phyloP scores from a whole-genome alignment of 2,888 invertebrate genomes.

The Helleia helle region DNA sequence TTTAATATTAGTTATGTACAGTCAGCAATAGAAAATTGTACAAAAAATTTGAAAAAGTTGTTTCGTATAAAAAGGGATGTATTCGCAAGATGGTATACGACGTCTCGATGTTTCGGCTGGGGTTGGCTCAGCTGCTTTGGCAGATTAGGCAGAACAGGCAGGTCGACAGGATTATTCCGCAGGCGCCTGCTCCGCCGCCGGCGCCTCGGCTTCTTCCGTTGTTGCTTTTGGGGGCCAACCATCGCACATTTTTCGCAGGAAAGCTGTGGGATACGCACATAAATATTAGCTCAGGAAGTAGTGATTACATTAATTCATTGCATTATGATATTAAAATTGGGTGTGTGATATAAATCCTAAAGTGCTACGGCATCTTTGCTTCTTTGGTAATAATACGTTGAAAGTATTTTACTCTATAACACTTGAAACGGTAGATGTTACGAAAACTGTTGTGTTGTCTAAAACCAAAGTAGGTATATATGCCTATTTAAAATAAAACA shows the following conservation, averaged over 20 bases:
- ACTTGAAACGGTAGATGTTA: too few relatives aligned
- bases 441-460: too few relatives aligned
- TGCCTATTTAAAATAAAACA: too few relatives aligned
- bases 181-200: slow-evolving; percentile 44
- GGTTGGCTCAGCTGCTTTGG: slow-evolving; percentile 18
- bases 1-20: slow-evolving; percentile 73
- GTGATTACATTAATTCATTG: not conserved
- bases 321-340: slow-evolving; percentile 4
- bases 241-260: slow-evolving; percentile 90
- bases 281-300: not conserved
- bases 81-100: slow-evolving; percentile 56
- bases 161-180: slow-evolving; percentile 24
- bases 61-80: slow-evolving; percentile 59
- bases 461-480: too few relatives aligned
- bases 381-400: too few relatives aligned
- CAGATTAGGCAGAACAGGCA: slow-evolving; percentile 16
- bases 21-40: slow-evolving; percentile 59
- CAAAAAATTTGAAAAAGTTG: slow-evolving; percentile 46
- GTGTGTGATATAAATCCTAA: not conserved
- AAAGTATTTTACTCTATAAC: too few relatives aligned
- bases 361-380: too few relatives aligned
- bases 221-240: slow-evolving; percentile 58
- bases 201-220: slow-evolving; percentile 32
- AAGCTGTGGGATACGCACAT: slow-evolving; percentile 73
- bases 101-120: slow-evolving; percentile 33